Base-by-base conservation (phyloP, 2,888 invertebrate species). In the Dryococelus australis region DNA sequence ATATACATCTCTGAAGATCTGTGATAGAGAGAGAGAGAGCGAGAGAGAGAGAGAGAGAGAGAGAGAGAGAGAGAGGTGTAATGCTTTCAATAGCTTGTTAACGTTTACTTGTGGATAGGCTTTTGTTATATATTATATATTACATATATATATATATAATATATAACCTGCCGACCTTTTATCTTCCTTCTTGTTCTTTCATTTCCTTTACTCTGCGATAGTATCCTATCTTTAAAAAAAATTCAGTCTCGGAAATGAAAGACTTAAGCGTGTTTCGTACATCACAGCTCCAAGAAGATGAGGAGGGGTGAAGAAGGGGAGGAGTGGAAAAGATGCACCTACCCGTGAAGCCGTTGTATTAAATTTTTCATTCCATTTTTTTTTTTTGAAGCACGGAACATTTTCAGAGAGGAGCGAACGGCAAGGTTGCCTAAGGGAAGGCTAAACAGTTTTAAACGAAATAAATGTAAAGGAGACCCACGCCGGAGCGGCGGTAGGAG, bases 321-420 rank as follows among this genome's bases (percentile, higher is more conserved):
- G 83, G 83, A 13, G 35, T 35, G 43, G 43, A 83, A 83, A 43
- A 83, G 43, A 83, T 35, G 28, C 83, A 83, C n/a, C 35, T 28
- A 83, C 28, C 20, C 43, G 83, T 83, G 24, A 83, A 28, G 16
- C 13, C 43, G 20, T 4, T 27, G 83, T 83, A 83, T 83, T 27
- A 83, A 83, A 83, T 83, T 83, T 65, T 83, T 83, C 83, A 83
- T 83, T 83, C 24, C 43, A 83, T 83, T 83, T 35, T 83, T 83
- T 83, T 83, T 28, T 28, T 10, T 27, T 20, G 81, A 81, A 83
- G 83, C 43, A 27, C 26, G 65, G 24, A 65, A 65, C 8, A 65
- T 83, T 83, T 83, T 83, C 35, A 43, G 83, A 83, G 83, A n/a
- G 27, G 24, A 20, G 16, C 20, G 65, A 65, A n/a, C 65, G 65